Percentiles rank a stretch among this genome's conserved stretches.
Evolutionary conservation across 2,797 vertebrate species (phyloP).

Genomic region (Danio jaintianensis): DNA sequence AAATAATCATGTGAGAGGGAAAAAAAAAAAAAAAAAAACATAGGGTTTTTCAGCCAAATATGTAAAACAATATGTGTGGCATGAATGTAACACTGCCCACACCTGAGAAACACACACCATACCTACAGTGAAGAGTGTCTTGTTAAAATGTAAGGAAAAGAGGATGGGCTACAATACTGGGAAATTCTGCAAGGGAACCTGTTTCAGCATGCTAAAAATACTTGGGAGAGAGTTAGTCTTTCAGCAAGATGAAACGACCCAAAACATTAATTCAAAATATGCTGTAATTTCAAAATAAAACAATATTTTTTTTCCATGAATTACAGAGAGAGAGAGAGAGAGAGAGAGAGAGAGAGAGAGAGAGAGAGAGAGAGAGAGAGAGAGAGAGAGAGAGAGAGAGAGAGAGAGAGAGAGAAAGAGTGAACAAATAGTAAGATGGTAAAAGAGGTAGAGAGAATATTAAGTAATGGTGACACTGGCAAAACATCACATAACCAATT

Average conservation of each 20-base stretch:
- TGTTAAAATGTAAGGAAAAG: constrained; percentile 20
- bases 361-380: constrained; percentile 22
- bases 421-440: not conserved
- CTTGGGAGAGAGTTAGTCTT: not conserved
- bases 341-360: not conserved
- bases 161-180: not conserved
- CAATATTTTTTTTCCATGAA: too few species aligned
- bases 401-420: constrained; percentile 21
- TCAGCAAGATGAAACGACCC: not conserved
- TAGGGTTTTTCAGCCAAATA: not conserved
- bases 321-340: constrained; percentile 10
- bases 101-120: not conserved
- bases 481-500: constrained; percentile 41
- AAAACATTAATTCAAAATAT: not conserved
- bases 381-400: constrained; percentile 46
- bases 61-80: constrained; percentile 15
- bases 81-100: constrained; percentile 18
- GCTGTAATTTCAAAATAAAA: too few species aligned
- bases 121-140: constrained; percentile 5
- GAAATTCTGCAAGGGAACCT: not conserved
- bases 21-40: not conserved
- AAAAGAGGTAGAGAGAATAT: not conserved
- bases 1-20: constrained; percentile 8
- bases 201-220: constrained; percentile 22
- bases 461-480: constrained; percentile 12